Evolutionary conservation across 2,888 invertebrate species (phyloP), one percentile per base, ranked within the genome.

Genomic region (Antitype chi): DNA sequence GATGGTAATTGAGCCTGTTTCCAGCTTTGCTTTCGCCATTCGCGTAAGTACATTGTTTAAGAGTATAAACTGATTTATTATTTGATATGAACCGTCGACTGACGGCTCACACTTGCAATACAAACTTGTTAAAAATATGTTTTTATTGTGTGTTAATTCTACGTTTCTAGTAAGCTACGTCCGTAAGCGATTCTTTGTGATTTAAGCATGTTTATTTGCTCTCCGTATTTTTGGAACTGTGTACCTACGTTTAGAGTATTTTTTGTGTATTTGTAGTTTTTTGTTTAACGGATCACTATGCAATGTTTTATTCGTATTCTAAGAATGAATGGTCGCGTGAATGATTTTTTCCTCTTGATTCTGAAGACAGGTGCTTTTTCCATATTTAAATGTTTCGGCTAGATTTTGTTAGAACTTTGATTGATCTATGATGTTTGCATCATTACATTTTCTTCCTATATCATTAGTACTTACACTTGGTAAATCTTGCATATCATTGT

Each of bases 121-220:
- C 60, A 63, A 78, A 88, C 83, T 84, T 87, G 84, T 85, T 85
- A 85, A 76, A 86, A 89, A 87, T 85, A 85, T 82, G 70, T 82
- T 88, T 90, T 90, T 90, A 89, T 89, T 85, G 80, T 82, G 84
- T 88, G 90, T 87, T 88, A 89, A 89, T 90, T 90, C 81, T 75
- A 85, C 80, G 70, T 77, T 77, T 81, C 79, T 84, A 80, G 76
- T 76, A 57, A 68, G 32, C 78, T 66, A 57, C 70, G 78, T 70
- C 57, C 76, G 78, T 79, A 66, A 85, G 74, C 74, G 70, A 80
- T 87, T 78, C 74, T 71, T 43, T 76, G 62, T 82, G 76, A 87
- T 88, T 81, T 81, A 82, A 74, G 55, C 63, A 32, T 87, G 82
- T 85, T 87, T 88, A 81, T 87, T 88, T 85, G 74, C 64, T 78